Percentiles rank a stretch among this genome's conserved stretches.
These are phyloP conservation scores for Lathamus discolor DNA, from an alignment of 2,113 vertebrate species.

Conservation along the genomic window DNA sequence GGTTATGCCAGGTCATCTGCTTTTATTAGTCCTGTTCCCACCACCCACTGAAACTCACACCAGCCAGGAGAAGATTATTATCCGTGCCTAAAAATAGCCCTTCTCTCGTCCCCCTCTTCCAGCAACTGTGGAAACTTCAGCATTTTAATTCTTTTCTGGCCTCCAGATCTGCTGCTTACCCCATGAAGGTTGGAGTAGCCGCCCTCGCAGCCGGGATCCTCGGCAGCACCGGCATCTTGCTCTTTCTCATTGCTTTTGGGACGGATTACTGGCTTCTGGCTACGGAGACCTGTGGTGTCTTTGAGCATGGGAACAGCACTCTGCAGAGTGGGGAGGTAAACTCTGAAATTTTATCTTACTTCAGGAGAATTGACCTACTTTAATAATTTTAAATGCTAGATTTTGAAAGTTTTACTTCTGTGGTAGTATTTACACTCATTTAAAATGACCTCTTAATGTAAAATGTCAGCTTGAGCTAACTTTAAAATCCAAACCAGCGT, in stretches of 20 bases:
- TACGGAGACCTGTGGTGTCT: conserved; percentile 76
- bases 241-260: conserved; percentile 83
- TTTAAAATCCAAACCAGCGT: neutral
- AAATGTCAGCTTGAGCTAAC: neutral
- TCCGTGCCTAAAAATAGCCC: conserved; percentile 81
- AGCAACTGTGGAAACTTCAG: neutral
- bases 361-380: neutral
- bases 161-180: neutral
- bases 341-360: neutral
- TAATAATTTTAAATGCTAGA: neutral
- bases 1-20: conserved; percentile 57
- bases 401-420: neutral
- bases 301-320: neutral
- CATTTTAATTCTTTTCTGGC: neutral
- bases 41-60: conserved; percentile 78
- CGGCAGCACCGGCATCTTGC: conserved; percentile 76
- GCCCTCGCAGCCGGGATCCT: conserved; percentile 79
- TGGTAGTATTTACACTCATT: rapidly evolving
- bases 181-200: conserved; percentile 81
- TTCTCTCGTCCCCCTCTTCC: neutral
- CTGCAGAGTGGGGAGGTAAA: conserved; percentile 34
- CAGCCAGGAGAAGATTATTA: conserved; percentile 35
- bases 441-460: neutral
- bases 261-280: conserved; percentile 89
- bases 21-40: conserved; percentile 67